Percentiles rank a stretch among this genome's conserved stretches.
These are phyloP conservation scores for Notolabrus celidotus DNA, from an alignment of 2,797 vertebrate species.

Conservation along the genomic window DNA sequence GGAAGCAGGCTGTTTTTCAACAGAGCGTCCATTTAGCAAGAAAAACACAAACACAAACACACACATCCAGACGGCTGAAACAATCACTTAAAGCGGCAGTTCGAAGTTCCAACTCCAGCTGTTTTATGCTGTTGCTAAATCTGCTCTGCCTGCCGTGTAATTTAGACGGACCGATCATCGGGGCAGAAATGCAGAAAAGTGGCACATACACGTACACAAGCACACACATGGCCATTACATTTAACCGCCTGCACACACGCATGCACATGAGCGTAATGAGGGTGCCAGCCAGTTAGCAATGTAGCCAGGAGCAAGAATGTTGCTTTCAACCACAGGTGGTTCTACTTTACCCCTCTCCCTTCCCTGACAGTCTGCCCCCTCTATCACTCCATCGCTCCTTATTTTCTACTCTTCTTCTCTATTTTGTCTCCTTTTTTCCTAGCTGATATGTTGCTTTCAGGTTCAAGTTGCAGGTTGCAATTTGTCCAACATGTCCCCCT, in stretches of 20 bases:
- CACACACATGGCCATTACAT: slow-evolving; percentile 48
- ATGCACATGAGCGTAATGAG: slow-evolving; percentile 50
- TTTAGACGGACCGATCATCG: slow-evolving; percentile 47
- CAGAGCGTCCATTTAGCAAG: slow-evolving; percentile 44
- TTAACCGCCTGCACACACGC: slow-evolving; percentile 47
- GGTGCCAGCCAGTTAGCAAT: slow-evolving; percentile 41
- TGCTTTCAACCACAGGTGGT: slow-evolving; percentile 72
- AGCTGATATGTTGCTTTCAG: slow-evolving; percentile 49
- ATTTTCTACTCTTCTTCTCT: slow-evolving; percentile 15
- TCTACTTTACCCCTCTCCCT: slow-evolving; percentile 63
- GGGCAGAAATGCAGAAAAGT: slow-evolving; percentile 45
- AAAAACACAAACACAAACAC: slow-evolving; percentile 44
- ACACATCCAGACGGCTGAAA: slow-evolving; percentile 61
- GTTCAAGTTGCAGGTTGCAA: slow-evolving; percentile 81
- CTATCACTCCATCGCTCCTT: slow-evolving; percentile 52
- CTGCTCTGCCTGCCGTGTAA: slow-evolving; percentile 66
- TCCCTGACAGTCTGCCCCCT: not conserved
- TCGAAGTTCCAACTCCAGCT: slow-evolving; percentile 69
- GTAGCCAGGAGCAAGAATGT: slow-evolving; percentile 57
- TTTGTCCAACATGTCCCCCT: slow-evolving; percentile 59
- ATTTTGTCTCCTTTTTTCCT: slow-evolving; percentile 25
- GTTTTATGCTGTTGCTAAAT: slow-evolving; percentile 75
- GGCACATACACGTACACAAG: slow-evolving; percentile 42
- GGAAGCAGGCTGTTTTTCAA: slow-evolving; percentile 36
- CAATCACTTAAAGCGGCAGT: slow-evolving; percentile 56